phyloP scores from a whole-genome alignment of 30 jellyfish, hydroid and myxozoan species.

The Turritopsis dohrnii region DNA sequence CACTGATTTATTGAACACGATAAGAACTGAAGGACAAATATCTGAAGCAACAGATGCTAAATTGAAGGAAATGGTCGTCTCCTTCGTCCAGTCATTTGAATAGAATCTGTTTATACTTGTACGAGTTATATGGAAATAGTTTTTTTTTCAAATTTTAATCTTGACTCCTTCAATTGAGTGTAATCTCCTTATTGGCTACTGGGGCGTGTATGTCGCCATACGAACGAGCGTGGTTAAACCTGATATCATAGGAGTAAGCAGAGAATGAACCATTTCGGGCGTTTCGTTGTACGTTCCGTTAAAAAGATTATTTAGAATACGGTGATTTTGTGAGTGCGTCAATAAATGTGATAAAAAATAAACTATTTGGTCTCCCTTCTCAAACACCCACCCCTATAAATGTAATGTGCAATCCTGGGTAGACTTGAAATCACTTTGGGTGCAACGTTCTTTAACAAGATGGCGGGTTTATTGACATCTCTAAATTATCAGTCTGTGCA shows the following conservation, averaged over 20 bases:
- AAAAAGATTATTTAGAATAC: not conserved
- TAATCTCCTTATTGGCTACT: not conserved
- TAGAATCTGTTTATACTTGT: slow-evolving; percentile 10
- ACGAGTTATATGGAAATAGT: slow-evolving; percentile 1
- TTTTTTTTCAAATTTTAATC: not conserved
- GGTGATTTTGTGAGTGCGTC: not conserved
- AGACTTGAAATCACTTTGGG: too few species aligned
- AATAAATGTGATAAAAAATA: too few species aligned
- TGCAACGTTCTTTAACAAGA: too few species aligned
- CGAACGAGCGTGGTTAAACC: not conserved
- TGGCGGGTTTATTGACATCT: too few species aligned
- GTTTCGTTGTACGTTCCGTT: not conserved
- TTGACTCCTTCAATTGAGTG: not conserved
- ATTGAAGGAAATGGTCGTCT: slow-evolving; percentile 65
- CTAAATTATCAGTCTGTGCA: too few species aligned
- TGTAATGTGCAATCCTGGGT: too few species aligned
- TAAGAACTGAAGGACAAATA: slow-evolving; percentile 88
- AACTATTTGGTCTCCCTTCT: not conserved
- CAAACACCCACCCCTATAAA: not conserved
- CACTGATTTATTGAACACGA: slow-evolving; percentile 62
- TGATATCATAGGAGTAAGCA: not conserved
- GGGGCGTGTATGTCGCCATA: not conserved
- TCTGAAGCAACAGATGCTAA: slow-evolving; percentile 89
- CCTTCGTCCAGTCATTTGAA: slow-evolving; percentile 85
- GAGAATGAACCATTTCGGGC: not conserved